A percentile compares a stretch with the other conserved stretches of the same genome.
Evolutionary conservation across 2,888 invertebrate genomes (phyloP).

Genomic region (Drosophila trichaetosa): DNA sequence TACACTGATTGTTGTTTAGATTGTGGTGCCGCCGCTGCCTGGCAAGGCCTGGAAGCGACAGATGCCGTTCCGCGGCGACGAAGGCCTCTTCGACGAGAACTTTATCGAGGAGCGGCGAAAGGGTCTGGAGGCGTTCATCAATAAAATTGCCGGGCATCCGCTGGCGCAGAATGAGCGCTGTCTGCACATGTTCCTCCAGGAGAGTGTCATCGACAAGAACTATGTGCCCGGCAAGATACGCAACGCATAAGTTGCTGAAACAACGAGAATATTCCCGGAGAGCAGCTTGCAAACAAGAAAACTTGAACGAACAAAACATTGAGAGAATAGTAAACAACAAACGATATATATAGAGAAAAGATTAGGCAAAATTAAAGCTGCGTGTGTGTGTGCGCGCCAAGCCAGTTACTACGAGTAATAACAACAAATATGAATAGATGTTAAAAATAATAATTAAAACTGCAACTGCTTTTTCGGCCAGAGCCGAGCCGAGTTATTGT

Average conservation of each 20-base stretch:
- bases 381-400: constrained; percentile 67
- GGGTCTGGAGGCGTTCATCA: constrained; percentile 98
- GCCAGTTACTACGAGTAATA: constrained; percentile 47
- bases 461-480: constrained; percentile 66
- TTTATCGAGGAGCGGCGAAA: constrained; percentile 99
- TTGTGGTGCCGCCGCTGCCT: constrained; percentile 98
- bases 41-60: constrained; percentile 99
- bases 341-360: constrained; percentile 12
- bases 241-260: constrained; percentile 90
- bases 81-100: constrained; percentile 99
- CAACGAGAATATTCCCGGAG: constrained; percentile 5
- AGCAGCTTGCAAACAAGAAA: constrained; percentile 46
- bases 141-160: constrained; percentile 99
- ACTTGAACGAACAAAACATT: constrained; percentile 72
- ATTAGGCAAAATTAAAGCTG: constrained; percentile 62
- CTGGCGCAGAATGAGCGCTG: constrained; percentile 99
- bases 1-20: constrained; percentile 86
- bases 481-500: constrained; percentile 73
- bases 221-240: constrained; percentile 99
- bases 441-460: constrained; percentile 37
- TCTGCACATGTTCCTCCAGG: constrained; percentile 99
- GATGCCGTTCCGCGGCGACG: constrained; percentile 98
- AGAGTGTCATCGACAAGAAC: constrained; percentile 98
- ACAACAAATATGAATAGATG: constrained; percentile 41
- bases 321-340: constrained; percentile 6